Conservation (phyloP, 2,888 invertebrate species). For the Tolmerus cingulatus region DNA sequence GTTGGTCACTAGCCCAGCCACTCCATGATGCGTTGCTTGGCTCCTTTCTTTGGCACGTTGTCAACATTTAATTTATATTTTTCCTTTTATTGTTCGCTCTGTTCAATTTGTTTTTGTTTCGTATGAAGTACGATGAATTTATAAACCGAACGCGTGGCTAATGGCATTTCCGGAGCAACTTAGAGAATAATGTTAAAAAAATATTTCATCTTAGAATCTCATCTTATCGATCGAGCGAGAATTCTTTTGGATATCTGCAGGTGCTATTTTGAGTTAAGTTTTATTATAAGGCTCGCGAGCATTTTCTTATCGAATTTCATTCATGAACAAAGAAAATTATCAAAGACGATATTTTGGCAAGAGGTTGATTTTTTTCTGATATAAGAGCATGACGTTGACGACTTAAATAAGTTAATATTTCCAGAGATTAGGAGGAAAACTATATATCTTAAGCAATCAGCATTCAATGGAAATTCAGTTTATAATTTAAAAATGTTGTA, state of each 20-base stretch:
- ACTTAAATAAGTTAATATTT: not conserved
- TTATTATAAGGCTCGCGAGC: not conserved
- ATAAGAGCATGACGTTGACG: not conserved
- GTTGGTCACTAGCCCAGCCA: not conserved
- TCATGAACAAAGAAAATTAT: not conserved
- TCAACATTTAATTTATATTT: constrained; percentile 2
- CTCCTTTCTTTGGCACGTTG: constrained; percentile 6
- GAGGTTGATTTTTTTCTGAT: not conserved
- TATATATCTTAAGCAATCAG: not conserved
- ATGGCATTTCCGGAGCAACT: constrained; percentile 28
- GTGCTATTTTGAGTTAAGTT: not conserved
- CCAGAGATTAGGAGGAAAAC: not conserved
- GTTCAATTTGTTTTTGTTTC: not conserved
- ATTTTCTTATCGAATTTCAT: not conserved
- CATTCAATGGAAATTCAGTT: not conserved
- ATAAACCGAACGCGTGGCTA: constrained; percentile 4
- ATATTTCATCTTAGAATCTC: not conserved
- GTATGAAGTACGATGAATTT: not conserved
- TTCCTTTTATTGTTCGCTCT: not conserved
- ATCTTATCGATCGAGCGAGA: not conserved
- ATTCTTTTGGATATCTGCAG: not conserved
- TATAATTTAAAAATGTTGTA: too few relatives aligned
- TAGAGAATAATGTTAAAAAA: not conserved
- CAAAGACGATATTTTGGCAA: not conserved
- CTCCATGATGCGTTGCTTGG: not conserved